Evolutionary conservation across 2,797 vertebrate species (phyloP).

Genomic region (Enteromius viviparus): DNA sequence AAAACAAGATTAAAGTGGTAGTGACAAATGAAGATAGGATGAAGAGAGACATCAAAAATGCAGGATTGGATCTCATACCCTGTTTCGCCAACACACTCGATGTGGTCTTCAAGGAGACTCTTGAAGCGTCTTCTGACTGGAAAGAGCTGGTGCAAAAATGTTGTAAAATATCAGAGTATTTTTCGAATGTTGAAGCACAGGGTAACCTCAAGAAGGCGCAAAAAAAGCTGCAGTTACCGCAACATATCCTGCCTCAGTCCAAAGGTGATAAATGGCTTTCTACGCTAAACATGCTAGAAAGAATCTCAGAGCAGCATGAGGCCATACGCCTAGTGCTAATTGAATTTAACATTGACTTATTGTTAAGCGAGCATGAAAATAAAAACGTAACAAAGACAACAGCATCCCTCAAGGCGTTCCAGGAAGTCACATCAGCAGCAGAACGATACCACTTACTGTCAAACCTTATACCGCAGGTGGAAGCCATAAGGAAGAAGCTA

Average conservation of each 20-base stretch:
- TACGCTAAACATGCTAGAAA: constrained; percentile 23
- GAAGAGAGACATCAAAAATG: neutral
- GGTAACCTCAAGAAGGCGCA: constrained; percentile 2
- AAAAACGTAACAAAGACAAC: neutral
- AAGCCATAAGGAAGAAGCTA: neutral
- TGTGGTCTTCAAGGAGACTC: neutral
- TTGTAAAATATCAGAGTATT: constrained; percentile 6
- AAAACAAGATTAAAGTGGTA: constrained; percentile 31
- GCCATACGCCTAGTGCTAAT: constrained; percentile 3
- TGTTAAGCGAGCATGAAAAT: constrained; percentile 7
- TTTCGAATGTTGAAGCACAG: constrained; percentile 18
- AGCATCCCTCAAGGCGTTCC: constrained; percentile 2
- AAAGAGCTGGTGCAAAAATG: neutral
- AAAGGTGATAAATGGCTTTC: constrained; percentile 29
- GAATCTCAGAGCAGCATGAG: neutral
- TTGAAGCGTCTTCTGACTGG: neutral
- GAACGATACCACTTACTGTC: constrained; percentile 25
- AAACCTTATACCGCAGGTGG: constrained; percentile 35
- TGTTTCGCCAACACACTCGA: constrained; percentile 49
- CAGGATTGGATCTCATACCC: constrained; percentile 42
- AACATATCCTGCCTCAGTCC: neutral
- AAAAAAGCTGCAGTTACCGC: neutral
- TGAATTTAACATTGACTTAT: neutral
- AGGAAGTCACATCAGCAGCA: neutral
- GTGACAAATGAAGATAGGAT: constrained; percentile 8